Evolutionary conservation across 1,140 invertebrate genomes (phyloP).

Genomic region (Drosophila elegans): DNA sequence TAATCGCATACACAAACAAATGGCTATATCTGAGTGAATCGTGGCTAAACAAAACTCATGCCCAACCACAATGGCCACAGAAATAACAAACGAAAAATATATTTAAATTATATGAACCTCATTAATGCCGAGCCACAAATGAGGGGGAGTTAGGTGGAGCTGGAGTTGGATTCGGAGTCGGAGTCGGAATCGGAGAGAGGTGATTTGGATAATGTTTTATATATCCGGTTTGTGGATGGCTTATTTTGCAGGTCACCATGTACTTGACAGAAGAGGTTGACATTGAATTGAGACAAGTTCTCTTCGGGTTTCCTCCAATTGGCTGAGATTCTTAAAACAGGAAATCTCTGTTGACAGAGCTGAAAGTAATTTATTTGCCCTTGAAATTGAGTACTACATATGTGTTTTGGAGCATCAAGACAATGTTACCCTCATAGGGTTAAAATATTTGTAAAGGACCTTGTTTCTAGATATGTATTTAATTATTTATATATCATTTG

Average conservation of each 20-base stretch:
- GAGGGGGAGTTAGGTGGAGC: constrained; percentile 22
- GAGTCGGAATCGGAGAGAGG: constrained; percentile 9
- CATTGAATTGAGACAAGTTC: constrained; percentile 40
- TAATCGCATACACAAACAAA: constrained; percentile 54
- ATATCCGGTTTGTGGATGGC: constrained; percentile 53
- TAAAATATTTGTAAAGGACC: no score
- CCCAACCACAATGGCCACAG: constrained; percentile 43
- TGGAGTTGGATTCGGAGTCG: background rate
- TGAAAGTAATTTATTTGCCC: background rate
- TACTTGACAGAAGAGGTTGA: constrained; percentile 53
- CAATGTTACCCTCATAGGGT: no score
- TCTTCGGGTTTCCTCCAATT: constrained; percentile 30
- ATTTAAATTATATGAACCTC: constrained; percentile 53
- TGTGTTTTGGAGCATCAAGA: no score
- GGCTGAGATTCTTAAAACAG: constrained; percentile 2
- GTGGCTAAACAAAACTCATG: constrained; percentile 57
- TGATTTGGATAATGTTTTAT: constrained; percentile 42
- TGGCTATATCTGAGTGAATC: constrained; percentile 32
- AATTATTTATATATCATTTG: no score
- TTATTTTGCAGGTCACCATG: constrained; percentile 51
- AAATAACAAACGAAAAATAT: constrained; percentile 24
- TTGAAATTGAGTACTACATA: background rate
- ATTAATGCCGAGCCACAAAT: constrained; percentile 24
- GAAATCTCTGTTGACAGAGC: constrained; percentile 1
- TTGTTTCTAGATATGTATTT: no score